These are phyloP conservation scores for Heterodera filipjevi DNA, from an alignment of 2,888 invertebrate genomes.

Conservation along the genomic window DNA sequence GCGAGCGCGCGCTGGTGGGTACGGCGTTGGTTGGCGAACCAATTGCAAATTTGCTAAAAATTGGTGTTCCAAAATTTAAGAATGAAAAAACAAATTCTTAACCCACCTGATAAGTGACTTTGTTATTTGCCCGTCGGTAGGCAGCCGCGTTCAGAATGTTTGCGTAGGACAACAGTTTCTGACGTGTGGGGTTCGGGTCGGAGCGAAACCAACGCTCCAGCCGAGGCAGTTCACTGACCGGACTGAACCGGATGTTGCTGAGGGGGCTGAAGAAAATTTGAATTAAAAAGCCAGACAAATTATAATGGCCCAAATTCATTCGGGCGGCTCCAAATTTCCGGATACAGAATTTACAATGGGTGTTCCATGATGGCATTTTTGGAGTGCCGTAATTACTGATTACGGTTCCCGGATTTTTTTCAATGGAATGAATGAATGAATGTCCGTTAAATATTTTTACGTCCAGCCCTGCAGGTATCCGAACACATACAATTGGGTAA, in stretches of 20 bases:
- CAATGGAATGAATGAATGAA: no score
- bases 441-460: no score
- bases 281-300: no score
- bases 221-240: constrained; percentile 84
- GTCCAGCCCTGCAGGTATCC: no score
- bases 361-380: no score
- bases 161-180: constrained; percentile 93
- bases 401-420: no score
- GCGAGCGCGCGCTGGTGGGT: constrained; percentile 22
- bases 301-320: no score
- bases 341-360: no score
- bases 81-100: background rate
- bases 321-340: no score
- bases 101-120: constrained; percentile 48
- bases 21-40: constrained; percentile 34
- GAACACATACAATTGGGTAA: no score
- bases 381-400: no score
- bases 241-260: constrained; percentile 50
- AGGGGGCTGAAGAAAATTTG: constrained; percentile 33
- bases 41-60: constrained; percentile 23
- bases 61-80: background rate
- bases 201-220: constrained; percentile 91
- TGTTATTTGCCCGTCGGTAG: constrained; percentile 72
- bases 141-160: constrained; percentile 88
- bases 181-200: constrained; percentile 93